Conservation (phyloP, 2,113 vertebrate species). For the Centropus unirufus region DNA sequence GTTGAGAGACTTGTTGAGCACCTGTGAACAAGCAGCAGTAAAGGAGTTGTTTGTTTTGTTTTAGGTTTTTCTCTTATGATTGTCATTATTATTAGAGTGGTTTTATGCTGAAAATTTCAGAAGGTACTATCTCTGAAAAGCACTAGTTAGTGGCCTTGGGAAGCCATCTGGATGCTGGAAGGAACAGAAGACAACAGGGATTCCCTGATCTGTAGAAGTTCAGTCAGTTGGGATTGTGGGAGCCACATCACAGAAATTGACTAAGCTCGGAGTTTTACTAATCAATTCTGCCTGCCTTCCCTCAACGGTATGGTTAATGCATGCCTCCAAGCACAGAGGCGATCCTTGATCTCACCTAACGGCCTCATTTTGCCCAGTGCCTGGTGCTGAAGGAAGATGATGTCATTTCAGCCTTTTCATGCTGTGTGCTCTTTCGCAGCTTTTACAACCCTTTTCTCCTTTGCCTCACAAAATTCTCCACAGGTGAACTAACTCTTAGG, state of each 20-base stretch:
- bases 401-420: neutral
- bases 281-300: neutral
- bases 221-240: neutral
- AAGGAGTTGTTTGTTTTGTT: neutral
- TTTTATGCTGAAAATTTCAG: neutral
- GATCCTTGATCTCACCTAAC: neutral
- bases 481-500: neutral
- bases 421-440: neutral
- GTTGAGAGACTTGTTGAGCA: neutral
- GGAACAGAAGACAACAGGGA: neutral
- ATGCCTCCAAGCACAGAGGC: neutral
- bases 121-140: neutral
- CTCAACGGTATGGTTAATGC: fast-evolving
- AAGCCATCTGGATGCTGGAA: neutral
- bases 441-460: neutral
- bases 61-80: neutral
- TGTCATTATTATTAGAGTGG: neutral
- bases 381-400: neutral
- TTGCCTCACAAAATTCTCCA: neutral
- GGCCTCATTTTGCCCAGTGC: neutral
- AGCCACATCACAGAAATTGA: neutral
- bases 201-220: neutral
- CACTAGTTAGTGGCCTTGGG: neutral
- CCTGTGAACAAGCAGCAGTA: neutral
- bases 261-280: neutral